These are phyloP conservation scores for Notechis scutatus DNA, from an alignment of 2,113 vertebrate species.

Conservation along the genomic window DNA sequence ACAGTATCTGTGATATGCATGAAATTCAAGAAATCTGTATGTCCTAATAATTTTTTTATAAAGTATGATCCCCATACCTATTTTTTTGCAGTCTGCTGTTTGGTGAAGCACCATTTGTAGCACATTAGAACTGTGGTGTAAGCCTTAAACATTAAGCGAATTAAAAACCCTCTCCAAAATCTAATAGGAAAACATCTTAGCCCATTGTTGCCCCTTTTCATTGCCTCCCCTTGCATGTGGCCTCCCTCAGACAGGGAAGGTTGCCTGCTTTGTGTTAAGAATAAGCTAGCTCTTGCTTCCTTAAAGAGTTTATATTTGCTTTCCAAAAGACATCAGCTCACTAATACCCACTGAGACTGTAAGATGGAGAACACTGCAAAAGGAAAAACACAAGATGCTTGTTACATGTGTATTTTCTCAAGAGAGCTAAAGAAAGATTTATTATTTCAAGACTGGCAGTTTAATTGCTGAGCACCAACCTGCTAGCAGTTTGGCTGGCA, in stretches of 20 bases:
- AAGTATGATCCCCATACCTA: background rate
- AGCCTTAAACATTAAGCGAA: background rate
- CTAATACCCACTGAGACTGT: background rate
- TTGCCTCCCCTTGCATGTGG: background rate
- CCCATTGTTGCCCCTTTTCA: background rate
- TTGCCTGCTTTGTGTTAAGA: background rate
- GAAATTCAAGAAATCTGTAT: background rate
- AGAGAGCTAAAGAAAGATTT: slow-evolving; percentile 3
- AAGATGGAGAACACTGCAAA: background rate
- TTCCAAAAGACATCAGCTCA: background rate
- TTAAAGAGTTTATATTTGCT: background rate
- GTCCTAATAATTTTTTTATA: background rate
- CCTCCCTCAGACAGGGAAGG: background rate
- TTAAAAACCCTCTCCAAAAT: background rate
- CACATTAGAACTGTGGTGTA: background rate
- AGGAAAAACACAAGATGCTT: background rate
- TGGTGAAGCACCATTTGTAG: background rate
- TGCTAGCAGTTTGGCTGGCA: background rate
- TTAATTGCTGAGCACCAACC: slow-evolving; percentile 17
- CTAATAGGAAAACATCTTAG: background rate
- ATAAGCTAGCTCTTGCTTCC: background rate
- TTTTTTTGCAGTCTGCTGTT: background rate
- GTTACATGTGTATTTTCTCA: background rate
- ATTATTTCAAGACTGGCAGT: background rate
- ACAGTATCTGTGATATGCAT: background rate